Conservation (phyloP, 2,797 vertebrate genomes). For the Chaetodon trifasciatus region DNA sequence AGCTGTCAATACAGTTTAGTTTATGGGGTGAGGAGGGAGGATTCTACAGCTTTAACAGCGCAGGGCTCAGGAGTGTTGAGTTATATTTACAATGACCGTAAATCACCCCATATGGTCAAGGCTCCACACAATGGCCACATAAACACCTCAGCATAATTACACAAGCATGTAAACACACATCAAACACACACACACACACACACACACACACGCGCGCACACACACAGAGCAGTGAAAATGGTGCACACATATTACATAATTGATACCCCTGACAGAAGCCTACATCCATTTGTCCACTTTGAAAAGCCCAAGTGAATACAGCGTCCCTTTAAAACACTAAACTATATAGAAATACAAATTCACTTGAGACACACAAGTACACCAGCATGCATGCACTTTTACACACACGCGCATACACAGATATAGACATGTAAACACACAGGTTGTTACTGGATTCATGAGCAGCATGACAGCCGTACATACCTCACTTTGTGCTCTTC, state of each 20-base stretch:
- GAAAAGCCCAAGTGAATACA: slow-evolving; percentile 44
- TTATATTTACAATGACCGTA: slow-evolving; percentile 65
- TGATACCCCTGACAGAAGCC: slow-evolving; percentile 65
- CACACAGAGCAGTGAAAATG: slow-evolving; percentile 60
- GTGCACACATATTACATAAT: slow-evolving; percentile 83
- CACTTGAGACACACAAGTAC: slow-evolving; percentile 53
- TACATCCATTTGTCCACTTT: slow-evolving; percentile 73
- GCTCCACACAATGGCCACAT: slow-evolving; percentile 74
- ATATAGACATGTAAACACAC: slow-evolving; percentile 38
- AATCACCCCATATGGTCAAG: slow-evolving; percentile 69
- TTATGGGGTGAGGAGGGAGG: slow-evolving; percentile 15
- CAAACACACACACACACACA: slow-evolving; percentile 18
- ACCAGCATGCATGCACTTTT: slow-evolving; percentile 34
- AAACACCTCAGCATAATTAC: slow-evolving; percentile 66
- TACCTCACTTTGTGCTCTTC: slow-evolving; percentile 84
- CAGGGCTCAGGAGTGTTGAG: slow-evolving; percentile 22
- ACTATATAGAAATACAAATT: slow-evolving; percentile 60
- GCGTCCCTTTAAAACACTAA: slow-evolving; percentile 47
- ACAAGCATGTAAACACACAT: slow-evolving; percentile 57
- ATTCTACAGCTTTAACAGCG: slow-evolving; percentile 29
- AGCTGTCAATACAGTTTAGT: slow-evolving; percentile 38
- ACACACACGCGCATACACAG: slow-evolving; percentile 21
- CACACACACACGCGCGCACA: slow-evolving; percentile 11
- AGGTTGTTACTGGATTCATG: slow-evolving; percentile 48
- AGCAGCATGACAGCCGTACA: slow-evolving; percentile 73